Base-by-base conservation (phyloP, 2,113 vertebrate species). In the Siniperca knerii region DNA sequence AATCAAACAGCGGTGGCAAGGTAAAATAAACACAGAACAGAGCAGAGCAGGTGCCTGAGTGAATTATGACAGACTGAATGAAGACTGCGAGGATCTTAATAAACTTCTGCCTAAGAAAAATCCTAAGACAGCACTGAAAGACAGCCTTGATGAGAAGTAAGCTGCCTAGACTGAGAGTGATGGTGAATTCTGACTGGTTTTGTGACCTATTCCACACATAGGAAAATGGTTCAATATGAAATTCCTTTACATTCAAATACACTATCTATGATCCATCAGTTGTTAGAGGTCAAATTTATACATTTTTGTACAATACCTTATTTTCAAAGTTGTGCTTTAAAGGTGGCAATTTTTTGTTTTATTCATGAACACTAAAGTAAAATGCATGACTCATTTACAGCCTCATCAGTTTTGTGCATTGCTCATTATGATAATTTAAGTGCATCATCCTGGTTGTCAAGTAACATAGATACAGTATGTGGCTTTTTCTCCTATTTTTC, bases 1-100 rank as follows among this genome's bases (percentile, higher is more conserved):
- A 81, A 79, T 94, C 92, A 91, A 96, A 95, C 92, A 92, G 74
- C 76, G 66, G 62, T 12, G 74, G 79, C 57, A 65, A 89, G 77
- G 75, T 86, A 91, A 83, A 90, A 83, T 82, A 89, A 91, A 92
- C 91, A 88, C 48, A 75, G 72, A 81, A 48, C 62, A 86, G 82
- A 44, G 76, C 61, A 3, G 79, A 77, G 77, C 0, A 52, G 67
- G 64, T 37, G 77, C 23, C 69, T 35, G 69, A 67, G 64, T 82
- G 85, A 90, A 83, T 88, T 71, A 82, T 67, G 65, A 65, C 65
- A 33, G 64, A 82, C 46, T 75, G 82, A 90, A 77, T 23, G 54
- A 76, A 84, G 70, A 75, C 2, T 48, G 44, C 6, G 9, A 62
- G 48, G 84, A 76, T 75, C 69, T 82, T 83, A 84, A 86, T 89